These are phyloP conservation scores for Xiphorhynchus elegans DNA, from an alignment of 2,113 vertebrate genomes.

Conservation along the genomic window DNA sequence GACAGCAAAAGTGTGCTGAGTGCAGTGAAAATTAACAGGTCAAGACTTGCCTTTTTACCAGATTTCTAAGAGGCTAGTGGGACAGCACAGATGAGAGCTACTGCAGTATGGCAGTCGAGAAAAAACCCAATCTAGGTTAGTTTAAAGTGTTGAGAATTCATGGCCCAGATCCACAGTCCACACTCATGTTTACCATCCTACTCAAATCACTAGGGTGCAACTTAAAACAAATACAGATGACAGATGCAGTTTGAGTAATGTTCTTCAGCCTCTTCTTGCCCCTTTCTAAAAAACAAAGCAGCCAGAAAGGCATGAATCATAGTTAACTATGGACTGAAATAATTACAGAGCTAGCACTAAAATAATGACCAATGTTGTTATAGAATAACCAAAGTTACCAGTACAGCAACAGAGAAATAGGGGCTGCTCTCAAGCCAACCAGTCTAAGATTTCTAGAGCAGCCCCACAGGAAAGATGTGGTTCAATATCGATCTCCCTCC, in stretches of 20 bases:
- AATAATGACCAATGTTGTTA: background rate
- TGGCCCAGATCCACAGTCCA: background rate
- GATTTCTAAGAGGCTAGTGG: background rate
- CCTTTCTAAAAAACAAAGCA: background rate
- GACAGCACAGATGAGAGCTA: background rate
- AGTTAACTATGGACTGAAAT: background rate
- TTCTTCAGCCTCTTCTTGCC: background rate
- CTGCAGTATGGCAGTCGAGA: background rate
- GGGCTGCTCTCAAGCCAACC: background rate
- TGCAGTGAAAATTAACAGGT: background rate
- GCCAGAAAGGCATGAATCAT: background rate
- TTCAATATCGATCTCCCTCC: background rate
- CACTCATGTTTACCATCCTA: background rate
- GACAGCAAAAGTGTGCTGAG: background rate
- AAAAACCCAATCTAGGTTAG: background rate
- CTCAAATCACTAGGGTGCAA: background rate
- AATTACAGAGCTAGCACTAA: background rate
- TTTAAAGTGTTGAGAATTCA: background rate
- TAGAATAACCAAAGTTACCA: background rate
- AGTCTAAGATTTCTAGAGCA: background rate
- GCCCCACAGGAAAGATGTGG: background rate
- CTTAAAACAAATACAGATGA: background rate
- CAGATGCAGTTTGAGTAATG: background rate
- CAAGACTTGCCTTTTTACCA: background rate
- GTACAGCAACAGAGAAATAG: background rate